These are phyloP conservation scores for Channa striata DNA, from an alignment of 2,797 vertebrate species.

Conservation along the genomic window DNA sequence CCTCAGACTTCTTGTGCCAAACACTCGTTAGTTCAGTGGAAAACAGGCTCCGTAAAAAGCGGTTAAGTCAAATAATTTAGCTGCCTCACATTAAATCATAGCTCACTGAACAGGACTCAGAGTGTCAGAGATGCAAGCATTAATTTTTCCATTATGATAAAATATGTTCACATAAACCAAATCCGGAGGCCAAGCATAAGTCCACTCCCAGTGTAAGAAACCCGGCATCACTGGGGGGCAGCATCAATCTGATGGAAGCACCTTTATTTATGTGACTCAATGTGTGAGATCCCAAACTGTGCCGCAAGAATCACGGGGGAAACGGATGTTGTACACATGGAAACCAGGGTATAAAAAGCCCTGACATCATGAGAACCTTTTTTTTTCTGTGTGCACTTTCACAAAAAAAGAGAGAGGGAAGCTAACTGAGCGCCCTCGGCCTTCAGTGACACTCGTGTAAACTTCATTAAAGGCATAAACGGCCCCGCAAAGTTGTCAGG, in stretches of 20 bases:
- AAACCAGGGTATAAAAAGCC: constrained; percentile 21
- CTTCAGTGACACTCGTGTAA: constrained; percentile 25
- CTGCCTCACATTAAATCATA: not conserved
- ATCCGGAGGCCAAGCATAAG: not conserved
- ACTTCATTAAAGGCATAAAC: constrained; percentile 3
- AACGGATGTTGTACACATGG: constrained; percentile 23
- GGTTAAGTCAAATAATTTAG: not conserved
- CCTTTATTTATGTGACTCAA: not conserved
- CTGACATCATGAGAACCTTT: constrained; percentile 22
- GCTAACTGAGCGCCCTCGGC: too few relatives aligned
- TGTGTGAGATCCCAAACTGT: not conserved
- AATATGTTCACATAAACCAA: constrained; percentile 6
- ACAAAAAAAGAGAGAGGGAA: too few relatives aligned
- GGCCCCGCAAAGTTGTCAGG: constrained; percentile 34
- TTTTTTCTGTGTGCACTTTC: not conserved
- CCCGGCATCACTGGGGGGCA: not conserved
- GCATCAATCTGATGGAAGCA: constrained; percentile 1
- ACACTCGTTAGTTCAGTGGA: not conserved
- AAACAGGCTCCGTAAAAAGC: not conserved
- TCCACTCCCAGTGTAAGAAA: not conserved
- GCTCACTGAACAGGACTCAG: not conserved
- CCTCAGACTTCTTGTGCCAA: not conserved
- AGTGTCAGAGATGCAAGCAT: too few relatives aligned
- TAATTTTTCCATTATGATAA: too few relatives aligned
- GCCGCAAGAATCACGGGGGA: constrained; percentile 25